Evolutionary conservation across 2,113 vertebrate genomes (phyloP), one percentile per base, ranked within the genome.

Genomic region (Hemiprocne comata): DNA sequence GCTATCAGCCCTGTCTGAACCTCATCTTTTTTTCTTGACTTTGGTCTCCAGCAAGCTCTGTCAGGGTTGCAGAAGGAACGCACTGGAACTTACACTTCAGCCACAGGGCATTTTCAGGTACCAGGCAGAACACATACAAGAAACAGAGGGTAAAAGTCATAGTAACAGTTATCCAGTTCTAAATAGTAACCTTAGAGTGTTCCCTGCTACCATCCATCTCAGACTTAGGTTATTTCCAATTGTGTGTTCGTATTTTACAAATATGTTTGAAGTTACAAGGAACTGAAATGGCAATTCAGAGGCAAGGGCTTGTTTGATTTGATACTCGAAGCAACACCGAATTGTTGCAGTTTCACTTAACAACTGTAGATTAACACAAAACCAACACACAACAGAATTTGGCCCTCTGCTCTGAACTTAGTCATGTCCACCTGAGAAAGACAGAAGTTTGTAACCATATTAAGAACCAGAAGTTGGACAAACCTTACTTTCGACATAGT

Each of bases 51-150:
- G 13, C 0, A 0, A 74, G 20, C 23, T 86, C 60, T 80, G 24
- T 9, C 14, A 69, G n/a, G 5, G 2, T 17, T 71, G 10, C 33
- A 31, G 33, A 65, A 87, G 8, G 40, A 73, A 85, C 0, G 0
- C 23, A 50, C 31, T 4, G 28, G 26, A 42, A 26, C 23, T 81
- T 24, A 50, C 34, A 57, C 10, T 21, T 34, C 17, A 50, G 17
- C 26, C 36, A 74, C 8, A 57, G 10, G 50, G 19, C 33, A 65
- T 26, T 42, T 82, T 87, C 53, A 72, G 19, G 9, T 62, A 74
- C 0, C 1, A 17, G 21, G 12, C 50, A 66, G 13, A 84, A 94
- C 48, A 57, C 5, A 31, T 2, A 55, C 4, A 72, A 1, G 1
- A 67, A 79, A 72, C 1, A 69, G 13, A 60, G 8, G 19, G 4